phyloP scores from a whole-genome alignment of 2,113 vertebrate species.

The Etia nguti region DNA sequence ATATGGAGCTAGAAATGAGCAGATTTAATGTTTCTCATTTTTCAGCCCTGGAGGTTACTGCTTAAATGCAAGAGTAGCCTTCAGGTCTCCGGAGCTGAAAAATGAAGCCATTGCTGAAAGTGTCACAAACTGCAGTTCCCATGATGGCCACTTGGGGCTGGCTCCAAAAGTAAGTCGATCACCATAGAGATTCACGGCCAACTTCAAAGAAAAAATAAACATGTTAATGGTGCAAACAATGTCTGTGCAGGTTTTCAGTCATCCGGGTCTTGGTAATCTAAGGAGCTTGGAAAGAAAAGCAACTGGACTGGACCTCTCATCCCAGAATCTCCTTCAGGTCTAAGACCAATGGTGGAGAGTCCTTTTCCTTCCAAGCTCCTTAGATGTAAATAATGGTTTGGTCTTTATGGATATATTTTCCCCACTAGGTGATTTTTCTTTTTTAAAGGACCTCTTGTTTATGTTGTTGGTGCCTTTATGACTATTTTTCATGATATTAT shows the following conservation, averaged over 20 bases:
- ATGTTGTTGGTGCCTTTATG: background rate
- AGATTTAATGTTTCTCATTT: background rate
- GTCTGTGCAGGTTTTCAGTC: background rate
- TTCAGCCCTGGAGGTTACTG: background rate
- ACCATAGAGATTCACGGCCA: background rate
- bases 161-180: background rate
- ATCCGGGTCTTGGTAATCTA: background rate
- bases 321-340: background rate
- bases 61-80: background rate
- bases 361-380: background rate
- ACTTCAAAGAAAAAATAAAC: background rate
- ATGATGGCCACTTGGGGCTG: background rate
- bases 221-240: background rate
- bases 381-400: background rate
- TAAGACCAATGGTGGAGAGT: background rate
- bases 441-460: background rate
- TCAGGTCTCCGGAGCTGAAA: background rate
- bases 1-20: background rate
- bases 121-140: background rate
- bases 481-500: background rate
- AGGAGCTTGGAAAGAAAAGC: background rate
- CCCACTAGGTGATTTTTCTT: background rate
- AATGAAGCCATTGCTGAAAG: background rate
- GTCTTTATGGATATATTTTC: background rate
- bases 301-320: background rate